A percentile compares a stretch with the other conserved stretches of the same genome.
phyloP scores from a whole-genome alignment of 2,888 invertebrate species.

The Campoplex nolae region DNA sequence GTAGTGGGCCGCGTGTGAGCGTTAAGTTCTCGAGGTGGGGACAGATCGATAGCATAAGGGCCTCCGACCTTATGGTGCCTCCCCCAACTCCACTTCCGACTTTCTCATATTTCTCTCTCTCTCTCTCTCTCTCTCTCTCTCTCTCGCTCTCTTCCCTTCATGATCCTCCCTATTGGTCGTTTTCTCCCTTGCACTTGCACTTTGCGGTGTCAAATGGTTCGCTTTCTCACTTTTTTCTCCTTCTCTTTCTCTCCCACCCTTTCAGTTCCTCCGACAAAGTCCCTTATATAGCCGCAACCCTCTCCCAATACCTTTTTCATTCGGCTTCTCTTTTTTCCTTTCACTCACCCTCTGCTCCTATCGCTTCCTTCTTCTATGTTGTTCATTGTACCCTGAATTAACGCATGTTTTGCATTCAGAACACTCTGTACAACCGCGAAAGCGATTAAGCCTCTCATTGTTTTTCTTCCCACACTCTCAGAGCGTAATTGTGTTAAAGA shows the following conservation, averaged over 20 bases:
- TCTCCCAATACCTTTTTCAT: conserved; percentile 52
- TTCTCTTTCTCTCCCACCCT: conserved; percentile 14
- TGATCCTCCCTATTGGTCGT: conserved; percentile 54
- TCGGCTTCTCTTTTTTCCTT: conserved; percentile 23
- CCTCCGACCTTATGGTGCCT: conserved; percentile 82
- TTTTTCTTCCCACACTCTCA: not conserved
- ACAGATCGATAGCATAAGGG: conserved; percentile 82
- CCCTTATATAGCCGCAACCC: conserved; percentile 33
- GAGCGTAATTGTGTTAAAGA: conserved; percentile 27
- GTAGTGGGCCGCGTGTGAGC: conserved; percentile 64
- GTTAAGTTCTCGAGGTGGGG: conserved; percentile 75
- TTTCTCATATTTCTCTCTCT: conserved; percentile 65
- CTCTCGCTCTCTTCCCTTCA: conserved; percentile 19
- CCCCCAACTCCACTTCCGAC: conserved; percentile 73
- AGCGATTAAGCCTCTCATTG: conserved; percentile 30
- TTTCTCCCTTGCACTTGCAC: conserved; percentile 57
- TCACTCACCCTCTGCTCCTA: conserved; percentile 11
- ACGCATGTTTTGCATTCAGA: conserved; percentile 70
- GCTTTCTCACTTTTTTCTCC: conserved; percentile 21
- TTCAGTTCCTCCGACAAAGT: conserved; percentile 43
- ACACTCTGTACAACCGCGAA: conserved; percentile 31
- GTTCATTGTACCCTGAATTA: conserved; percentile 71
- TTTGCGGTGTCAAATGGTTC: conserved; percentile 44
- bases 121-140: conserved; percentile 42
- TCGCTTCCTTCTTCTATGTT: conserved; percentile 38